Conservation (phyloP, 2,797 vertebrate genomes). For the Sebastes elongatus region DNA sequence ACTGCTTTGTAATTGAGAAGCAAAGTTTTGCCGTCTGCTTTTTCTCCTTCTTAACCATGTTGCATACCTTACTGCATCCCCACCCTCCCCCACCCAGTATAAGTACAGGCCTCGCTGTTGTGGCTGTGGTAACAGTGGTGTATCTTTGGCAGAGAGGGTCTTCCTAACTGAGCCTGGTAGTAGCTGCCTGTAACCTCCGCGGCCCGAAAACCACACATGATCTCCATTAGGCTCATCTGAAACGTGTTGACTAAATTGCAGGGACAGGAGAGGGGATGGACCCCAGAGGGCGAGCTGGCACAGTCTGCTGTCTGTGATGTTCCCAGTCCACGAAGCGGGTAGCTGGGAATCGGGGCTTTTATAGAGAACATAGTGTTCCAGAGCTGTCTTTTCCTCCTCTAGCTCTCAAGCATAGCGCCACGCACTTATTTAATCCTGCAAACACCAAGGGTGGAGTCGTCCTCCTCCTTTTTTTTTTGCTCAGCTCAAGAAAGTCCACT, state of each 20-base stretch:
- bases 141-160: constrained; percentile 74
- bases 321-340: constrained; percentile 66
- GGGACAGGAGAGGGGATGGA: constrained; percentile 77
- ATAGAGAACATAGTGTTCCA: constrained; percentile 79
- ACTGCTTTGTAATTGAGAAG: constrained; percentile 48
- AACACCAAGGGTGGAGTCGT: constrained; percentile 48
- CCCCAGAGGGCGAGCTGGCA: constrained; percentile 78
- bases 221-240: constrained; percentile 83
- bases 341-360: constrained; percentile 73
- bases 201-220: constrained; percentile 77
- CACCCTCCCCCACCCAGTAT: constrained; percentile 68
- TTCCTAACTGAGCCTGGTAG: constrained; percentile 64
- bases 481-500: constrained; percentile 79
- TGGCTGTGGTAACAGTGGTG: constrained; percentile 75
- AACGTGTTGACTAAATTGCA: constrained; percentile 81
- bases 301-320: constrained; percentile 73
- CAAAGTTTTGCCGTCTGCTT: constrained; percentile 51
- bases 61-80: constrained; percentile 68
- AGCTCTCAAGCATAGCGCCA: constrained; percentile 47
- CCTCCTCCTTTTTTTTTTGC: constrained; percentile 44
- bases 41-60: constrained; percentile 57
- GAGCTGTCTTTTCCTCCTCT: constrained; percentile 37
- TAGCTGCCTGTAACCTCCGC: constrained; percentile 71
- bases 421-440: constrained; percentile 52
- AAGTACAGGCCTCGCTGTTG: constrained; percentile 70